Percentiles rank a stretch among this genome's conserved stretches.
Evolutionary conservation across 2,888 invertebrate species (phyloP).

Genomic region (Alcis repandata): DNA sequence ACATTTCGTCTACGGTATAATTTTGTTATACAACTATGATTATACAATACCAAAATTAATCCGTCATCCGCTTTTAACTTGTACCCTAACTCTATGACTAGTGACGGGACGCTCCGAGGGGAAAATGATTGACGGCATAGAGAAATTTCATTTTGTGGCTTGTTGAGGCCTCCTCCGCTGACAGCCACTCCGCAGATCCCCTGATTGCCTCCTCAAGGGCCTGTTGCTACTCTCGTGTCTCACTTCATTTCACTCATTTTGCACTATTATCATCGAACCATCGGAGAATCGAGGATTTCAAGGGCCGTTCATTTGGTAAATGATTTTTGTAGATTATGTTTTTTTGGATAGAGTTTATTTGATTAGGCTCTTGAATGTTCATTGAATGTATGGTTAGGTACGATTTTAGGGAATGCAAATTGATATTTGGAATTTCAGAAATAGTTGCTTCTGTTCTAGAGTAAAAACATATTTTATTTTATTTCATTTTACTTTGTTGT

Average conservation of each 20-base stretch:
- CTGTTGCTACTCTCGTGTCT: slow-evolving; percentile 72
- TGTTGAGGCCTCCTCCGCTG: slow-evolving; percentile 77
- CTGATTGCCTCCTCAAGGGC: slow-evolving; percentile 74
- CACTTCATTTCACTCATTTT: slow-evolving; percentile 79
- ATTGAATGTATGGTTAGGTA: slow-evolving; percentile 27
- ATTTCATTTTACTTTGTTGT: not conserved
- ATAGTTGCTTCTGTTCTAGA: not conserved
- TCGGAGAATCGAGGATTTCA: slow-evolving; percentile 61
- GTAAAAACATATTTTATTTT: not conserved
- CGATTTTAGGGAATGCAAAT: not conserved
- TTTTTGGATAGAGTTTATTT: slow-evolving; percentile 1
- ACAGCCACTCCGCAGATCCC: slow-evolving; percentile 55
- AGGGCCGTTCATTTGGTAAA: slow-evolving; percentile 7
- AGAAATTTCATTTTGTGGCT: slow-evolving; percentile 86
- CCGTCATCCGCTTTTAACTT: slow-evolving; percentile 46
- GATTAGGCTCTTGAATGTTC: slow-evolving; percentile 26
- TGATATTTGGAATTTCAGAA: not conserved
- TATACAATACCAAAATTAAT: no score
- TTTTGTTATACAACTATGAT: no score
- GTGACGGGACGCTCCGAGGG: slow-evolving; percentile 68
- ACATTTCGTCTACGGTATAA: no score
- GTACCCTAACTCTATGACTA: slow-evolving; percentile 54
- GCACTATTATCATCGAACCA: slow-evolving; percentile 61
- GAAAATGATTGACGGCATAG: slow-evolving; percentile 84
- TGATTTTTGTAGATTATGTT: slow-evolving; percentile 5